Evolutionary conservation across 2,797 vertebrate species (phyloP).

Genomic region (Petrocephalus schoutedeni): DNA sequence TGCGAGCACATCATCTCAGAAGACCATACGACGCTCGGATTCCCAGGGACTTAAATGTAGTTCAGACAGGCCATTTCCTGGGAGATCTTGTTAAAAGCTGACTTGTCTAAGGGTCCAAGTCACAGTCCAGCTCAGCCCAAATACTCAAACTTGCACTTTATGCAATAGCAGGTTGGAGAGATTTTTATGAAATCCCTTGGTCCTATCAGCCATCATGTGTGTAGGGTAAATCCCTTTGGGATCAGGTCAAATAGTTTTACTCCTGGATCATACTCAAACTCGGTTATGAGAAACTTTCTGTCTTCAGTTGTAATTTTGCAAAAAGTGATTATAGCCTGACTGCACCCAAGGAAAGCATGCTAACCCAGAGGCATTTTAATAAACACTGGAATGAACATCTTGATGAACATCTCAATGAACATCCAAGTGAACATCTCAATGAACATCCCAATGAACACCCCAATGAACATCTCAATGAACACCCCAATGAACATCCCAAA

Average conservation of each 20-base stretch:
- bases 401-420: too few relatives aligned
- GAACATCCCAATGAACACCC: too few relatives aligned
- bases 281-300: background rate
- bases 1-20: background rate
- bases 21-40: background rate
- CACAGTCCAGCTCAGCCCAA: background rate
- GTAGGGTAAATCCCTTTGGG: background rate
- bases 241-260: background rate
- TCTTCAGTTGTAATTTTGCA: background rate
- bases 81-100: slow-evolving; percentile 7
- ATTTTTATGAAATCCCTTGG: background rate
- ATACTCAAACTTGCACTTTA: background rate
- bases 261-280: background rate
- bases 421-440: too few relatives aligned
- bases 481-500: too few relatives aligned
- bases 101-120: background rate
- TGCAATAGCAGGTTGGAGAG: background rate
- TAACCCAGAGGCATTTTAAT: background rate
- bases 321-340: background rate
- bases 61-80: background rate
- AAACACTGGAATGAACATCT: too few relatives aligned
- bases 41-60: background rate
- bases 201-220: background rate
- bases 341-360: background rate
- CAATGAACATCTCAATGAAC: background rate